A percentile compares a stretch with the other conserved stretches of the same genome.
These are phyloP conservation scores for Cybosia mesomella DNA, from an alignment of 2,888 invertebrate species.

Conservation along the genomic window DNA sequence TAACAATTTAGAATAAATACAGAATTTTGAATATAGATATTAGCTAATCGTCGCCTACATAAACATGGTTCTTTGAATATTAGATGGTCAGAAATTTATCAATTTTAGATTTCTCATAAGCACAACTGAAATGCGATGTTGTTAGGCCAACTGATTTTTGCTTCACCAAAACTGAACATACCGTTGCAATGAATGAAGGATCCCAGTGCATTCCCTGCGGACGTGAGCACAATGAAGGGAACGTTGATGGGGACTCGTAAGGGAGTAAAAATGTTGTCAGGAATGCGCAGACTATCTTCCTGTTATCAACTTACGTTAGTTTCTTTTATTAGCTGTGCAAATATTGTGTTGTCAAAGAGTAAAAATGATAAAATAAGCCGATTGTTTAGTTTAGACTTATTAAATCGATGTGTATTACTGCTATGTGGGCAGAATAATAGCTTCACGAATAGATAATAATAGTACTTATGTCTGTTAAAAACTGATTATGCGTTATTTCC, in stretches of 20 bases:
- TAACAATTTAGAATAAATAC: neutral
- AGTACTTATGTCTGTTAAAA: conserved; percentile 32
- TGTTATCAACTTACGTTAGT: conserved; percentile 35
- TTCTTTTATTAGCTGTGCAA: conserved; percentile 18
- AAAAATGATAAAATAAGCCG: neutral
- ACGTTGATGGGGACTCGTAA: conserved; percentile 62
- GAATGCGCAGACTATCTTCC: conserved; percentile 68
- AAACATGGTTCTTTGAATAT: neutral
- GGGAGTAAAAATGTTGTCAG: conserved; percentile 72
- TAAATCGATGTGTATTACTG: conserved; percentile 29
- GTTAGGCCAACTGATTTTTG: conserved; percentile 32
- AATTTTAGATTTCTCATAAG: neutral
- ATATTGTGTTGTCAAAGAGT: neutral
- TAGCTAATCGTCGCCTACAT: neutral
- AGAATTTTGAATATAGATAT: neutral
- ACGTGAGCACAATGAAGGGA: conserved; percentile 69
- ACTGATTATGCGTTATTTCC: conserved; percentile 42
- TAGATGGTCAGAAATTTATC: neutral
- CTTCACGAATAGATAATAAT: conserved; percentile 48
- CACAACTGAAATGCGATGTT: neutral
- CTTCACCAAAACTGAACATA: conserved; percentile 60
- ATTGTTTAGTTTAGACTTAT: conserved; percentile 13
- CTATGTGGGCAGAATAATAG: conserved; percentile 49
- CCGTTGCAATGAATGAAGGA: conserved; percentile 66
- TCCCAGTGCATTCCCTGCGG: conserved; percentile 69